Conservation (phyloP, 2,888 invertebrate species). For the Dione vanillae region DNA sequence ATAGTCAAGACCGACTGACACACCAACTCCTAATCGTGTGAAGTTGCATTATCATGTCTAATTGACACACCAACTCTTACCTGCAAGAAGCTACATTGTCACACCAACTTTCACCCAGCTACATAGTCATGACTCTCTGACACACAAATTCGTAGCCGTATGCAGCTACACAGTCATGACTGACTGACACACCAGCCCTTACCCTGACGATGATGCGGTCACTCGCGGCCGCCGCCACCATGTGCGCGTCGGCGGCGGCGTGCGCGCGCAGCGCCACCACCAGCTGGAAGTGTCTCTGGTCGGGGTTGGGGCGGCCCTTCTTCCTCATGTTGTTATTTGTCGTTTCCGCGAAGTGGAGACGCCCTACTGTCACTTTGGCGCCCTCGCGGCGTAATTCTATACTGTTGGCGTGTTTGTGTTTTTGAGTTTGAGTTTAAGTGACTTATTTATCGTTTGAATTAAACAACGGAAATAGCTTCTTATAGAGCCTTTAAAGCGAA, state of each 20-base stretch:
- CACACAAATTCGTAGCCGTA: too few species aligned
- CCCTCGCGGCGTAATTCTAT: constrained; percentile 94
- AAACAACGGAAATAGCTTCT: too few species aligned
- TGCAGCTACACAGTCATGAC: background rate
- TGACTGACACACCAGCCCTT: constrained; percentile 61
- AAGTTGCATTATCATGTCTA: too few species aligned
- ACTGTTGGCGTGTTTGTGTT: constrained; percentile 80
- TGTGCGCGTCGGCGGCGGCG: constrained; percentile 90
- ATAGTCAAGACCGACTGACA: too few species aligned
- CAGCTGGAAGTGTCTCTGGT: constrained; percentile 98
- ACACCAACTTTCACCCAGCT: too few species aligned
- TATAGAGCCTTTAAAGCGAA: too few species aligned
- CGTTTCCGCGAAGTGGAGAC: constrained; percentile 99
- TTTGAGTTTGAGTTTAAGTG: too few species aligned
- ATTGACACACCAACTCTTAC: too few species aligned
- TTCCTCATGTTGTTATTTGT: constrained; percentile 99
- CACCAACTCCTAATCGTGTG: too few species aligned
- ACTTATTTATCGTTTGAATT: too few species aligned
- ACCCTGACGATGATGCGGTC: constrained; percentile 98
- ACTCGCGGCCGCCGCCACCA: constrained; percentile 94
- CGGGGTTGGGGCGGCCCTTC: constrained; percentile 99
- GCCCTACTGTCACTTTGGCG: constrained; percentile 96
- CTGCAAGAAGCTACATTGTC: too few species aligned
- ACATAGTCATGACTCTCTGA: too few species aligned
- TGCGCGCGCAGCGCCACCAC: constrained; percentile 97